Evolutionary conservation across 1,140 invertebrate species (phyloP).

Genomic region (Choristoneura fumiferana): DNA sequence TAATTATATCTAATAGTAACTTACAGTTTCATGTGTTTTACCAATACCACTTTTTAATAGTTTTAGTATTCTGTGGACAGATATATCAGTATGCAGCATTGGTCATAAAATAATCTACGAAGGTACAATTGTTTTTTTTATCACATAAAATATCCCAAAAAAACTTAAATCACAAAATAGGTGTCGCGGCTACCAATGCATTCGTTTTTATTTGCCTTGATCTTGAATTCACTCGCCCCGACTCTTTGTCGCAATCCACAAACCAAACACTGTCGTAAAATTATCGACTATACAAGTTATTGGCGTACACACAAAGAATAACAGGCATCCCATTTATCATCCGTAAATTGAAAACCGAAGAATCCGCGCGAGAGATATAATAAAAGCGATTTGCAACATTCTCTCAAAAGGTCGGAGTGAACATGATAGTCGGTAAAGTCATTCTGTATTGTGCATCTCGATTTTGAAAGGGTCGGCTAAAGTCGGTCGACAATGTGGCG

Average conservation of each 20-base stretch:
- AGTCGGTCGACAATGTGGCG: slow-evolving; percentile 59
- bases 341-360: slow-evolving; percentile 43
- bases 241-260: slow-evolving; percentile 30
- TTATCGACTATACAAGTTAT: slow-evolving; percentile 36
- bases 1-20: no score
- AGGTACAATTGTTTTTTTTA: no score
- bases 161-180: no score
- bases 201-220: slow-evolving; percentile 35
- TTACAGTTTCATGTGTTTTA: no score
- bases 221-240: slow-evolving; percentile 23
- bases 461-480: slow-evolving; percentile 50
- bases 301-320: slow-evolving; percentile 36
- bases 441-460: slow-evolving; percentile 53
- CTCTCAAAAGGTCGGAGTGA: slow-evolving; percentile 49
- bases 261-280: slow-evolving; percentile 40
- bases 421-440: slow-evolving; percentile 67
- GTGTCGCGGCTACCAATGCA: no score
- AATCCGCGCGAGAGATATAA: slow-evolving; percentile 52
- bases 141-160: no score
- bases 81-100: no score
- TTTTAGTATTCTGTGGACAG: no score
- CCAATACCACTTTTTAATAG: no score
- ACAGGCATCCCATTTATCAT: slow-evolving; percentile 60
- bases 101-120: no score
- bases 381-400: slow-evolving; percentile 33